Evolutionary conservation across 2,113 vertebrate genomes (phyloP).

Genomic region (Anoura caudifer): DNA sequence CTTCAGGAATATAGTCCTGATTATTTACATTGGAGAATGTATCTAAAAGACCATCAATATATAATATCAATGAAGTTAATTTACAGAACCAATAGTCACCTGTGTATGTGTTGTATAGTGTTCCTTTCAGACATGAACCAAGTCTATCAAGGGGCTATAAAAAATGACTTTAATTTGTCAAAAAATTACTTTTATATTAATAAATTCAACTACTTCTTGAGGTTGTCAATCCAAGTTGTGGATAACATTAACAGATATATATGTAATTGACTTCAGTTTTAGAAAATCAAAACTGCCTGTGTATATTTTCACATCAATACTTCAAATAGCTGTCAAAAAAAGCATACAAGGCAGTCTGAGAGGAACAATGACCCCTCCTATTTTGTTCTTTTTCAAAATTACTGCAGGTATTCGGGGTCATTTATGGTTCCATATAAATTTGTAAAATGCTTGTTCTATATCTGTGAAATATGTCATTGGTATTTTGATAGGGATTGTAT

Average conservation of each 20-base stretch:
- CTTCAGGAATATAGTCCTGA: constrained; percentile 15
- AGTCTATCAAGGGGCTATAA: not conserved
- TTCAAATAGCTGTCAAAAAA: constrained; percentile 28
- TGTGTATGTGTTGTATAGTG: not conserved
- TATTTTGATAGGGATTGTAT: too few relatives aligned
- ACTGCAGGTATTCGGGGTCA: too few relatives aligned
- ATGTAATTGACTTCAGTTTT: constrained; percentile 50
- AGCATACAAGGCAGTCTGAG: not conserved
- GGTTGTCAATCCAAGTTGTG: constrained; percentile 40
- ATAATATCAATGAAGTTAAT: constrained; percentile 45
- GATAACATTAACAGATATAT: constrained; percentile 48
- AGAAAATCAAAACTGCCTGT: constrained; percentile 61
- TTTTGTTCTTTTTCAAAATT: too few relatives aligned
- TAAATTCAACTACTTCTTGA: constrained; percentile 34
- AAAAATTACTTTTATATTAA: constrained; percentile 63
- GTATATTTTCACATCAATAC: constrained; percentile 37
- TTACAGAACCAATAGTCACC: not conserved
- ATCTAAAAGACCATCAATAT: constrained; percentile 16
- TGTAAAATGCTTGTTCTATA: too few relatives aligned
- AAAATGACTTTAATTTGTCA: constrained; percentile 48
- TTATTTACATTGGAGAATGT: not conserved
- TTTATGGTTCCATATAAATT: too few relatives aligned
- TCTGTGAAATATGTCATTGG: too few relatives aligned
- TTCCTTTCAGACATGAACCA: constrained; percentile 23
- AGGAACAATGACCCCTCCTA: constrained; percentile 1